Base-by-base conservation (phyloP, 2,888 invertebrate species). In the Anarsia innoxiella region DNA sequence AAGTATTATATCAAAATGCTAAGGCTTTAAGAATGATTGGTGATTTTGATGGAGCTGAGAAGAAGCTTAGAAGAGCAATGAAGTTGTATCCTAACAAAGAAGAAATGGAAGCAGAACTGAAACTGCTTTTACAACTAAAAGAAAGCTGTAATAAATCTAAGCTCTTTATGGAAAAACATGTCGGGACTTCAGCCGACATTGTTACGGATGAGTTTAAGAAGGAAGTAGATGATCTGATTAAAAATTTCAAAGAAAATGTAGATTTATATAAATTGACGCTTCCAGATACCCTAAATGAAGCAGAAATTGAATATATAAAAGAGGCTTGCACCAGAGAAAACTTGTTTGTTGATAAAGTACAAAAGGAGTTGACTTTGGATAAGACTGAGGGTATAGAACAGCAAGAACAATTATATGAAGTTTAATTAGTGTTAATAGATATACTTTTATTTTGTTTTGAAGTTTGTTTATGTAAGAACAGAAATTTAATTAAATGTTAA, bases 1-100 rank as follows among this genome's bases (percentile, higher is more conserved):
- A 91, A 69, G 88, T 86, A 1, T 72, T 88, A 9, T 90, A 86
- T 53, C 90, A 91, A 55, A 88, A 90, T 66, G 92, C 91, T 0
- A 89, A 88, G 53, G 92, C 93, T 11, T 66, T 93, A 9, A 64
- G 87, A 38, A 86, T 86, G 73, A 79, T 84, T 39, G 82, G 82
- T 12, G 56, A 90, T 6, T 92, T 86, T 59, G 56, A 74, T 3
- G 56, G 54, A 16, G 92, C 93, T 0, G 86, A 88, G 44, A 74
- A 71, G 28, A 70, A 80, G 48, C 65, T 93, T 4, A 70, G 78
- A 26, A 68, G 63, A 43, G 90, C 91, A 1, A 73, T 86, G 15
- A 63, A 61, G 33, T 46, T 89, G 15, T 77, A 86, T 41, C 89
- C 90, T 0, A 65, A 74, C 3, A 88, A 87, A 56, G 54, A 67